Conservation (phyloP, 2,797 vertebrate species). For the Trachops cirrhosus region DNA sequence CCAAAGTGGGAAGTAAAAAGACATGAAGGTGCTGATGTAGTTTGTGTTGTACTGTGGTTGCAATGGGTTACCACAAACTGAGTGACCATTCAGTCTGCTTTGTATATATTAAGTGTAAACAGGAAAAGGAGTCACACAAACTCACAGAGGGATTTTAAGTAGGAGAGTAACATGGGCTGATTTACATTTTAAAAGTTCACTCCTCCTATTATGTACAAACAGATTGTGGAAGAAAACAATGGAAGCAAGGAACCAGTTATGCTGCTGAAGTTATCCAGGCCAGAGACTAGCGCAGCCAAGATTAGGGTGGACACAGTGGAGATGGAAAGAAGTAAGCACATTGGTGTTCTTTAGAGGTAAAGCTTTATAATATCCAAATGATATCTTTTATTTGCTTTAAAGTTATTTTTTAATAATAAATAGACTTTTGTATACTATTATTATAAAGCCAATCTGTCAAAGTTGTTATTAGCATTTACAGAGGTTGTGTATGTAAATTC, state of each 20-base stretch:
- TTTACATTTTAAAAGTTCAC: neutral
- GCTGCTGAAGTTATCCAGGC: neutral
- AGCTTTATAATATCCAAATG: neutral
- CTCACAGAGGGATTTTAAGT: neutral
- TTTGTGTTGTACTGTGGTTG: neutral
- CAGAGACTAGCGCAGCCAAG: neutral
- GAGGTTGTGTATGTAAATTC: neutral
- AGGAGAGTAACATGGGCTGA: neutral
- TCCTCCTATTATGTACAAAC: neutral
- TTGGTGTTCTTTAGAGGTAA: neutral
- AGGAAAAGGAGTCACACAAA: neutral
- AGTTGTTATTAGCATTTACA: neutral
- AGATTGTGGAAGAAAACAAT: neutral
- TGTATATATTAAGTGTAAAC: neutral
- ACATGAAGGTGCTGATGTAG: neutral
- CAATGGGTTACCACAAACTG: neutral
- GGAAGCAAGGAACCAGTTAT: neutral
- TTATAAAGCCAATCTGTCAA: neutral
- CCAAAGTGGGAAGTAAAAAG: neutral
- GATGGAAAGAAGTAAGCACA: neutral
- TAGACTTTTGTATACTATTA: neutral
- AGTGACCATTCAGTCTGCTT: neutral
- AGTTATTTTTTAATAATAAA: conserved; percentile 19
- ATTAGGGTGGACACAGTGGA: neutral
- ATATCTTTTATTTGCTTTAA: neutral